A percentile compares a stretch with the other conserved stretches of the same genome.
Conservation (phyloP, 2,797 vertebrate genomes). For the Gallirallus australis region DNA sequence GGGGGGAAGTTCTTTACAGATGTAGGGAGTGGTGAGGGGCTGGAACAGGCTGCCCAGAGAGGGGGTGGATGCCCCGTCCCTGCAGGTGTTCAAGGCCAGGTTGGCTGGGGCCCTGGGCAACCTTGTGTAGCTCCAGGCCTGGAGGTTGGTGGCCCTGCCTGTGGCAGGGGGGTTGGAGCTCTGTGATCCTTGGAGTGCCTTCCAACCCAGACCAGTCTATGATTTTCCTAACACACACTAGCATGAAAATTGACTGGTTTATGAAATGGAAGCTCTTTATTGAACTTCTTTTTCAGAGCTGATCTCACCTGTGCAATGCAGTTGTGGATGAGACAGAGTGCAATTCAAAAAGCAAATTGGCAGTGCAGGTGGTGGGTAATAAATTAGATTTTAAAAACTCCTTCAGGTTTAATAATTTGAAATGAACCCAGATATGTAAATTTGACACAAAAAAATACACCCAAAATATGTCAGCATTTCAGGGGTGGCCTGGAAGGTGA, state of each 20-base stretch:
- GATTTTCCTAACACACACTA: background rate
- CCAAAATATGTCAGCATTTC: background rate
- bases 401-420: background rate
- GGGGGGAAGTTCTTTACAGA: too few relatives aligned
- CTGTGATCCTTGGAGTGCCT: too few relatives aligned
- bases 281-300: background rate
- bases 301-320: background rate
- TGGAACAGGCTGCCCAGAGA: too few relatives aligned
- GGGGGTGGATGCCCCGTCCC: too few relatives aligned
- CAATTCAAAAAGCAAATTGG: background rate
- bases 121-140: too few relatives aligned
- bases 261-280: background rate
- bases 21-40: too few relatives aligned
- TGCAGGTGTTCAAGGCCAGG: too few relatives aligned
- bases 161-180: too few relatives aligned
- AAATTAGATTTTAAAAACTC: slow-evolving; percentile 9
- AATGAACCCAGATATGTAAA: background rate
- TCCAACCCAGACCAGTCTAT: too few relatives aligned
- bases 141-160: too few relatives aligned
- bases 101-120: too few relatives aligned
- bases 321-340: background rate
- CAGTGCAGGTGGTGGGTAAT: background rate
- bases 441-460: background rate
- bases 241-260: background rate
- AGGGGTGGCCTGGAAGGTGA: background rate